These are phyloP conservation scores for Megalops cyprinoides DNA, from an alignment of 2,797 vertebrate species.

Conservation along the genomic window DNA sequence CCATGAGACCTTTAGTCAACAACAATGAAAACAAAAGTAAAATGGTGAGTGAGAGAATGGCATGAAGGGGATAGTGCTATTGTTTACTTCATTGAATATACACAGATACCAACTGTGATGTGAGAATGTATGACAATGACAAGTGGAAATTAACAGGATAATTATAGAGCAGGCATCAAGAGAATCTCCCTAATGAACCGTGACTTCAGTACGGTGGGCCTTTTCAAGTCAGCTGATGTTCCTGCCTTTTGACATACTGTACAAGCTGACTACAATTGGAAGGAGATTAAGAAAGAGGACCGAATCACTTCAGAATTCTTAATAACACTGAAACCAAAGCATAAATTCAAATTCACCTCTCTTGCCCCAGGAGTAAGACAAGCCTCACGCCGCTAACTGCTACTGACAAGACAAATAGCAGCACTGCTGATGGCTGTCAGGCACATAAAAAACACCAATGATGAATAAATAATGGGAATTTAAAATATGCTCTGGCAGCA, in stretches of 20 bases:
- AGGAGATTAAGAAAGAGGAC: neutral
- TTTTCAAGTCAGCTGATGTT: too few relatives aligned
- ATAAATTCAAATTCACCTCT: neutral
- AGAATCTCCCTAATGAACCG: neutral
- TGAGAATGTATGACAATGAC: neutral
- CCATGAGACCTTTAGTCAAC: neutral
- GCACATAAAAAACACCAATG: neutral
- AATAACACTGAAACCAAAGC: neutral
- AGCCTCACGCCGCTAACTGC: neutral
- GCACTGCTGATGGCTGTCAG: neutral
- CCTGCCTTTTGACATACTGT: neutral
- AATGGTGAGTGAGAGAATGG: neutral
- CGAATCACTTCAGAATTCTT: neutral
- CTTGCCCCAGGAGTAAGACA: neutral
- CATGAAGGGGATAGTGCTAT: neutral
- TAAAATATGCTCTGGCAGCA: neutral
- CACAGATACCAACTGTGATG: neutral
- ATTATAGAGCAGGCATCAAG: neutral
- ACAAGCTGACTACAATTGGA: neutral
- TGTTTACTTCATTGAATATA: neutral
- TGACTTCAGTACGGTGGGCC: neutral
- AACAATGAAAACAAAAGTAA: neutral
- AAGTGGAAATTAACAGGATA: neutral
- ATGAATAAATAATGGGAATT: neutral
- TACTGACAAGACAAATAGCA: constrained; percentile 3